phyloP scores from a whole-genome alignment of 1,140 invertebrate species.

The Hydropsyche tenuis region DNA sequence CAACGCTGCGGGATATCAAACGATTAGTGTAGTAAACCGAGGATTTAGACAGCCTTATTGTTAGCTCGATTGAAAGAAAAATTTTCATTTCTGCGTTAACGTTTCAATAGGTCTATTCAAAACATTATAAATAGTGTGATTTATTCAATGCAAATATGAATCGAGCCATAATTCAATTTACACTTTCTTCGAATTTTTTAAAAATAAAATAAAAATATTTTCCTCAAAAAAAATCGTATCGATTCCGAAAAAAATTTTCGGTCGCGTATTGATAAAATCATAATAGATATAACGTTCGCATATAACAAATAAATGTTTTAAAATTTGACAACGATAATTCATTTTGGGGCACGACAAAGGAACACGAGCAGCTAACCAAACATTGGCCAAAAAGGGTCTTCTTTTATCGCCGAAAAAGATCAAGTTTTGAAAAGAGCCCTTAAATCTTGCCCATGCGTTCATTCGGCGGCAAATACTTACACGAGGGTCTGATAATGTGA shows the following conservation, averaged over 20 bases:
- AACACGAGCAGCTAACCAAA: constrained; percentile 46
- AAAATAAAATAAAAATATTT: too few relatives aligned
- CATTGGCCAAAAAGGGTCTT: constrained; percentile 43
- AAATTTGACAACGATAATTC: constrained; percentile 44
- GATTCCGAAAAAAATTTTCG: too few relatives aligned
- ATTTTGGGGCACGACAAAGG: constrained; percentile 39
- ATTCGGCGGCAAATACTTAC: constrained; percentile 1
- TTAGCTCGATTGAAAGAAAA: background rate
- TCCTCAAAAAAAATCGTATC: too few relatives aligned
- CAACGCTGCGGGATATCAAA: constrained; percentile 31
- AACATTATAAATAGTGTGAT: too few relatives aligned
- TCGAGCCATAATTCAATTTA: too few relatives aligned
- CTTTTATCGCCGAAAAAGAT: constrained; percentile 37
- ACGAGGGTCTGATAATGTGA: constrained; percentile 16
- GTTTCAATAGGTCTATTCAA: constrained; percentile 13
- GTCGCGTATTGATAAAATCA: constrained; percentile 39
- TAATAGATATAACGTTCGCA: constrained; percentile 28
- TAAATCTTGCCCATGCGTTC: background rate
- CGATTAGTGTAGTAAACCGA: constrained; percentile 24
- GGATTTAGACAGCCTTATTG: constrained; percentile 8
- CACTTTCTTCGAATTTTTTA: too few relatives aligned
- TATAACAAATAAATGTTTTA: constrained; percentile 44
- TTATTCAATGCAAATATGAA: too few relatives aligned
- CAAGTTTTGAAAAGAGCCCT: constrained; percentile 37
- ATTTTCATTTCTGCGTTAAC: background rate